These are phyloP conservation scores for Entelurus aequoreus DNA, from an alignment of 2,113 vertebrate species.

Conservation along the genomic window DNA sequence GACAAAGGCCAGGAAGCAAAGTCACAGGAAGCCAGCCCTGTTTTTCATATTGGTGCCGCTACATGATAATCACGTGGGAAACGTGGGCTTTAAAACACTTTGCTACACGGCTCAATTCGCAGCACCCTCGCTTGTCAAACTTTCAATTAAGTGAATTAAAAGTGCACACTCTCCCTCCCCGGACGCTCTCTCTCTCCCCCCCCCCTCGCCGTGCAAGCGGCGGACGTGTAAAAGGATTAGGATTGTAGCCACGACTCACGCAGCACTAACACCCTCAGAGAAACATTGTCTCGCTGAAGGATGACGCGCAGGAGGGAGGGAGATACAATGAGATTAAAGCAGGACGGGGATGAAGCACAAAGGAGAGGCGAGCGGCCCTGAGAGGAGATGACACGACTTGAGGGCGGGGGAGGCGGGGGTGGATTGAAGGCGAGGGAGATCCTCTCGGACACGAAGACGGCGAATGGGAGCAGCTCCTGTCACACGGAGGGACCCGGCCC, in stretches of 20 bases:
- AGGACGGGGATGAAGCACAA: slow-evolving; percentile 37
- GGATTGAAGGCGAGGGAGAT: slow-evolving; percentile 57
- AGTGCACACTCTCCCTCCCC: slow-evolving; percentile 13
- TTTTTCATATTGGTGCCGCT: neutral
- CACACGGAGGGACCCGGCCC: slow-evolving; percentile 43
- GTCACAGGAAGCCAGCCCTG: slow-evolving; percentile 20
- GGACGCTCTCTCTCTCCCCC: neutral
- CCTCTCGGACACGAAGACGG: slow-evolving; percentile 43
- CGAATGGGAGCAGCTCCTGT: slow-evolving; percentile 48
- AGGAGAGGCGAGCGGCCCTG: slow-evolving; percentile 48
- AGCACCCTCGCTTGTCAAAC: slow-evolving; percentile 28
- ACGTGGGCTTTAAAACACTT: neutral
- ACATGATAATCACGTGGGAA: too few species aligned
- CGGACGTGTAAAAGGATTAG: slow-evolving; percentile 47
- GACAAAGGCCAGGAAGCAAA: slow-evolving; percentile 37
- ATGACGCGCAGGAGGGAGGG: slow-evolving; percentile 26
- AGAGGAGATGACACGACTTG: slow-evolving; percentile 57
- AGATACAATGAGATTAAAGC: slow-evolving; percentile 57
- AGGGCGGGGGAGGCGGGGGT: slow-evolving; percentile 1
- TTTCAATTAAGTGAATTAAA: slow-evolving; percentile 37
- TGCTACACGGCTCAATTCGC: slow-evolving; percentile 21
- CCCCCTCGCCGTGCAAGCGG: slow-evolving; percentile 11
- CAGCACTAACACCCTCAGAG: slow-evolving; percentile 34
- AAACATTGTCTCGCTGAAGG: slow-evolving; percentile 34
- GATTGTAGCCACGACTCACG: slow-evolving; percentile 15